Conservation (phyloP, 2,113 vertebrate genomes). For the Emydocephalus ijimae region DNA sequence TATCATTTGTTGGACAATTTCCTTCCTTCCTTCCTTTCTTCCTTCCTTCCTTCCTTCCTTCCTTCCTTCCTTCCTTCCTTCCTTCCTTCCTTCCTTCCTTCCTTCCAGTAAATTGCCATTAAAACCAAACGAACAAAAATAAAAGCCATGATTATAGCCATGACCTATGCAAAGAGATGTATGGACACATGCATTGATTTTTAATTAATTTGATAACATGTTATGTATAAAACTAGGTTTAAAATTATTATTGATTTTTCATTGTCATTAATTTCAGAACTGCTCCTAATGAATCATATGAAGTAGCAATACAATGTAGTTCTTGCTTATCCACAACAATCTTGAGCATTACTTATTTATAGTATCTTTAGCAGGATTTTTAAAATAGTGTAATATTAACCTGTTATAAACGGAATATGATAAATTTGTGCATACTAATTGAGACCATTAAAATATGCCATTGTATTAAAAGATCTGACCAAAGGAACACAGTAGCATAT, state of each 20-base stretch:
- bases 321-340: neutral
- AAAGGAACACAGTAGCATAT: neutral
- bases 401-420: neutral
- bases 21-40: neutral
- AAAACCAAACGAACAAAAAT: neutral
- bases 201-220: neutral
- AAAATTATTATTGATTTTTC: neutral
- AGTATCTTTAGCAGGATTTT: neutral
- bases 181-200: neutral
- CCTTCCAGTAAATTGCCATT: neutral
- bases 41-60: neutral
- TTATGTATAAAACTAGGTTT: neutral
- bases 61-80: neutral
- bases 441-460: neutral
- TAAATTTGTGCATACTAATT: neutral
- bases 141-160: neutral
- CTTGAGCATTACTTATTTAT: neutral
- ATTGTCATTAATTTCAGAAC: neutral
- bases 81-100: neutral
- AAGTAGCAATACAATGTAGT: neutral
- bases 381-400: neutral
- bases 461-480: neutral
- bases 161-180: neutral
- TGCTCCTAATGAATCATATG: neutral
- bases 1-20: neutral